Conservation (phyloP, 2,888 invertebrate genomes). For the Leptarthrus brevirostris region DNA sequence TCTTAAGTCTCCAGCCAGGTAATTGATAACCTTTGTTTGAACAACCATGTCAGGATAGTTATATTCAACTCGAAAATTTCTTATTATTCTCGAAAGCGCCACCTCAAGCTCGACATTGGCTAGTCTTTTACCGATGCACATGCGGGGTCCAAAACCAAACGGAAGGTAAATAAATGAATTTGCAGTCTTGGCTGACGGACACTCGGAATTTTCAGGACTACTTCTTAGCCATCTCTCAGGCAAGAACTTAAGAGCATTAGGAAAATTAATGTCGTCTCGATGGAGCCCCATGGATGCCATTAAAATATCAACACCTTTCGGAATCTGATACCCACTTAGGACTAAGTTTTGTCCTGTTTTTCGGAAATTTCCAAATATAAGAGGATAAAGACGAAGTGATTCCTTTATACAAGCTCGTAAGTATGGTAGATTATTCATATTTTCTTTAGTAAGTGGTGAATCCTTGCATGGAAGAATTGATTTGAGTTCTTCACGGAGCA, state of each 20-base stretch:
- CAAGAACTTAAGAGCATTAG: slow-evolving; percentile 71
- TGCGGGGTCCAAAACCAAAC: too few species aligned
- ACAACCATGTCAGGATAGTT: too few species aligned
- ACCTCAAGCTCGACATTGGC: slow-evolving; percentile 76
- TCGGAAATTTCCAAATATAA: slow-evolving; percentile 71
- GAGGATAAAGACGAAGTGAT: slow-evolving; percentile 73
- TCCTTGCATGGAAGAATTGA: slow-evolving; percentile 66
- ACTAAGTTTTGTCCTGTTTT: slow-evolving; percentile 70
- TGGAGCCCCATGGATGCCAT: slow-evolving; percentile 77
- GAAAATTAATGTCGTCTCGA: slow-evolving; percentile 73
- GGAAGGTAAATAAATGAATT: too few species aligned
- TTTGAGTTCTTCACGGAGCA: slow-evolving; percentile 65
- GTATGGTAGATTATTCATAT: too few species aligned
- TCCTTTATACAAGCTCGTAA: slow-evolving; percentile 81
- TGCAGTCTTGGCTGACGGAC: slow-evolving; percentile 51
- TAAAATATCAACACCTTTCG: slow-evolving; percentile 76
- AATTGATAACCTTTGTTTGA: too few species aligned
- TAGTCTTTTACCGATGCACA: too few species aligned
- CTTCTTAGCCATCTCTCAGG: slow-evolving; percentile 81
- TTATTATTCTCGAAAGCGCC: too few species aligned
- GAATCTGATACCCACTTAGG: too few species aligned
- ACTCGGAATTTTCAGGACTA: too few species aligned
- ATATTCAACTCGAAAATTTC: too few species aligned
- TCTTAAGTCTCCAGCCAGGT: too few species aligned
- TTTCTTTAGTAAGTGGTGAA: too few species aligned